Base-by-base conservation (phyloP, 2,113 vertebrate genomes). In the Notechis scutatus region DNA sequence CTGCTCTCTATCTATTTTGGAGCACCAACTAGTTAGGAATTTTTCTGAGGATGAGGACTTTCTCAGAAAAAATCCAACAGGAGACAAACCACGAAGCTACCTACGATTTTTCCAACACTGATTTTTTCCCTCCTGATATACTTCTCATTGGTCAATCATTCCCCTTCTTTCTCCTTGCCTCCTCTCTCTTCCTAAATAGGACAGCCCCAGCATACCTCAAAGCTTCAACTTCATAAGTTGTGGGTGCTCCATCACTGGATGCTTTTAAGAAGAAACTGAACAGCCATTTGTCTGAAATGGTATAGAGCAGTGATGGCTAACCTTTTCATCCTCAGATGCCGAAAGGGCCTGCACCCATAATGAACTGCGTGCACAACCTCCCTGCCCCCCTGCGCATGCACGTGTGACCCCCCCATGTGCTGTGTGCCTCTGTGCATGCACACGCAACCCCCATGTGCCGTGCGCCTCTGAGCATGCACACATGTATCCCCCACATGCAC, bases 201-300 rank as follows among this genome's bases (percentile, higher is more conserved):
- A 8, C 15, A 9, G 1, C 24, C 54, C 55, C 1, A 20, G 4
- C 95, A 59, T 94, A 99, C 99, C 97, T 99, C 61, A 64, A 64
- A n/a, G 47, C 47, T 47, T 47, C 47, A n/a, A 11, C 5, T 45
- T 45, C 45, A 5, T 45, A 45, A 45, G 5, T 45, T n/a, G 61
- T 64, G 1, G 61, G 61, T 14, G 11, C 11, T n/a, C 61, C 11
- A n/a, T 64, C 26, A 64, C 61, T 64, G 61, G 61, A 29, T 10
- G 61, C 29, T 29, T 64, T 64, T 14, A 64, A 64, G 26, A 64
- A 29, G 26, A 64, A 12, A 64, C 26, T 29, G 26, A 64, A n/a
- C 61, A 64, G 61, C 26, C 11, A 64, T 64, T 64, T n/a, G 12
- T 64, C 61, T n/a, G 61, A 64, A 64, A 29, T 64, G 61, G 61